Evolutionary conservation across 2,113 vertebrate genomes (phyloP).

Genomic region (Piaya cayana): DNA sequence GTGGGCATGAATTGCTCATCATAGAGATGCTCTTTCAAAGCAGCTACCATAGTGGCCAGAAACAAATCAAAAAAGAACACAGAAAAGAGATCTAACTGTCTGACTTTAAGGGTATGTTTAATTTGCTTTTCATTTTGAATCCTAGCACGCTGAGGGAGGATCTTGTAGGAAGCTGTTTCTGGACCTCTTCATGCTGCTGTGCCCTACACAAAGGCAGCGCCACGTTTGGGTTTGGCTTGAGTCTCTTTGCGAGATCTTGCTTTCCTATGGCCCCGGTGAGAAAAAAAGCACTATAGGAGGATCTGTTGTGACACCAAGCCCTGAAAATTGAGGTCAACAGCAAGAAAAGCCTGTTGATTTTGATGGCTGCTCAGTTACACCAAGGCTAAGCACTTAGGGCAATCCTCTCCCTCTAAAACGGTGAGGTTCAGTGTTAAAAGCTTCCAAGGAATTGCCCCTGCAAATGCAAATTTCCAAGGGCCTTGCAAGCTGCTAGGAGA

Average conservation of each 20-base stretch:
- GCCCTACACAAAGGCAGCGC: neutral
- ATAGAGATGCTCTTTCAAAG: neutral
- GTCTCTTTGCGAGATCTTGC: neutral
- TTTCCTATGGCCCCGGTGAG: neutral
- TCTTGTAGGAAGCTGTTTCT: neutral
- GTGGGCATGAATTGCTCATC: neutral
- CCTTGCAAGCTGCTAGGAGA: neutral
- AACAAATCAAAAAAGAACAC: neutral
- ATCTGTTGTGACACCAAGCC: neutral
- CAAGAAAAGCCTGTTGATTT: neutral
- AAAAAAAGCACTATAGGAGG: neutral
- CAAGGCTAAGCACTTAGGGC: accelerated
- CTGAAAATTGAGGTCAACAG: neutral
- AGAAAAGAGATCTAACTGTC: neutral
- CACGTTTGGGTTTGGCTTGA: neutral
- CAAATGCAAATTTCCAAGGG: neutral
- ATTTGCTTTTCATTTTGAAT: neutral
- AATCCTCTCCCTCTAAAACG: neutral
- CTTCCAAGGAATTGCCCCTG: neutral
- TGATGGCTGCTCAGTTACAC: neutral
- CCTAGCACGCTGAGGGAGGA: neutral
- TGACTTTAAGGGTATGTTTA: neutral
- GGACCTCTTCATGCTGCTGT: neutral
- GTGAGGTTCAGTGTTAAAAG: neutral
- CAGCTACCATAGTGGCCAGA: neutral